phyloP scores from a whole-genome alignment of 2,797 vertebrate genomes.

The Peromyscus eremicus region DNA sequence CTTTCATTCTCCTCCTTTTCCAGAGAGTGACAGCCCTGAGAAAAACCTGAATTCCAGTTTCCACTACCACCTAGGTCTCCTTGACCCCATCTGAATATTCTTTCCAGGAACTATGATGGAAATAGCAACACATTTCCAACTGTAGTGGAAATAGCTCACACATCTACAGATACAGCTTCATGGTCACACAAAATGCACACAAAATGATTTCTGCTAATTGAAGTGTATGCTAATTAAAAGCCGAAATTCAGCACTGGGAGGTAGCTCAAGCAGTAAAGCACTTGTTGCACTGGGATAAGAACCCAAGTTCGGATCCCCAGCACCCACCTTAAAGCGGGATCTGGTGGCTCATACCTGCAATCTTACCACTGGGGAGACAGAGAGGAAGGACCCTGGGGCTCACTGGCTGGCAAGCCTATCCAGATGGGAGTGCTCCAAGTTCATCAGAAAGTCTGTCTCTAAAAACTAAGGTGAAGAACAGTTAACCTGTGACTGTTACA shows the following conservation, averaged over 20 bases:
- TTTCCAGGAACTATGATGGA: background rate
- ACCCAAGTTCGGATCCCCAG: background rate
- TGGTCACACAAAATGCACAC: background rate
- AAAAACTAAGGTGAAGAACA: background rate
- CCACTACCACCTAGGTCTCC: background rate
- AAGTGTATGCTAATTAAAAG: conserved; percentile 5
- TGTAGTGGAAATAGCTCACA: background rate
- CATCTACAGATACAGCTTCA: background rate
- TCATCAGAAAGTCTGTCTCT: background rate
- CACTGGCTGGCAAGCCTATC: background rate
- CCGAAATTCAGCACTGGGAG: background rate
- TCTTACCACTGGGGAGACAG: background rate
- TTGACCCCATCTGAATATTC: background rate
- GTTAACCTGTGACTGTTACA: background rate
- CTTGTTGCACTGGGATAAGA: background rate
- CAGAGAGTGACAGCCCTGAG: background rate
- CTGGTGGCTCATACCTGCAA: background rate
- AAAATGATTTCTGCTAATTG: background rate
- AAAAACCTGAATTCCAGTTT: background rate
- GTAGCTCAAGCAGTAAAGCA: background rate
- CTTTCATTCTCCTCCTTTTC: conserved; percentile 4
- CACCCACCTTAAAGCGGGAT: background rate
- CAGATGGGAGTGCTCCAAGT: too few relatives aligned
- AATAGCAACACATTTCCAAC: background rate
- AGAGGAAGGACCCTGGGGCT: background rate